Evolutionary conservation across 2,113 vertebrate genomes (phyloP), one percentile per base, ranked within the genome.

Genomic region (Mesitornis unicolor): DNA sequence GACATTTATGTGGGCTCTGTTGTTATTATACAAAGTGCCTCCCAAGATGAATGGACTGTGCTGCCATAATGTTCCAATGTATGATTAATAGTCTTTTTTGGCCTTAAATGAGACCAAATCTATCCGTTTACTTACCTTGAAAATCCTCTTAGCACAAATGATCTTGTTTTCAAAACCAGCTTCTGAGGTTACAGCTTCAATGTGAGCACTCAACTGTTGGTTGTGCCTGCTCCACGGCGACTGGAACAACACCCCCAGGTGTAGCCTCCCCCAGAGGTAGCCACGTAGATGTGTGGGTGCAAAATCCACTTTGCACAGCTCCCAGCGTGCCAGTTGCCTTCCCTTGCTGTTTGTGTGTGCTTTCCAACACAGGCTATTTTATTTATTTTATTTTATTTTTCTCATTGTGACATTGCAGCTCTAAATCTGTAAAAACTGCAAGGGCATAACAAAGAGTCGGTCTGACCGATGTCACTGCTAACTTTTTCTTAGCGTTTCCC

Each of bases 161-260:
- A 80, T 85, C 78, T 95, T 35, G 63, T 93, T 96, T 94, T 85
- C 91, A 42, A 91, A 94, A 75, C 42, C 47, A 43, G 71, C 51
- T 82, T 63, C 87, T 92, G 50, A 53, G 85, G 68, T 94, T 90
- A 40, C 79, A 67, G 2, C 50, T 83, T 38, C 18, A 11, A 48
- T 22, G 53, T 5, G 10, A 85, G 92, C 74, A 45, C 54, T 33
- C 61, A 31, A 0, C 16, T 57, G 83, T 51, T 0, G 0, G 60
- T 2, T 53, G 60, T 78, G 50, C 81, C 84, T 29, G n/a, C 2
- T 2, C 48, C 28, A 9, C 0, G 1, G 56, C 57, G 51, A 36
- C 86, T 51, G 56, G 16, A 40, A 36, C n/a, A 57, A 8, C 67
- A 64, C 25, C 61, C 3, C 20, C 64, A 61, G 43, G 29, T 60